These are phyloP conservation scores for Metopolophium dirhodum DNA, from an alignment of 1,140 invertebrate genomes.

Conservation along the genomic window DNA sequence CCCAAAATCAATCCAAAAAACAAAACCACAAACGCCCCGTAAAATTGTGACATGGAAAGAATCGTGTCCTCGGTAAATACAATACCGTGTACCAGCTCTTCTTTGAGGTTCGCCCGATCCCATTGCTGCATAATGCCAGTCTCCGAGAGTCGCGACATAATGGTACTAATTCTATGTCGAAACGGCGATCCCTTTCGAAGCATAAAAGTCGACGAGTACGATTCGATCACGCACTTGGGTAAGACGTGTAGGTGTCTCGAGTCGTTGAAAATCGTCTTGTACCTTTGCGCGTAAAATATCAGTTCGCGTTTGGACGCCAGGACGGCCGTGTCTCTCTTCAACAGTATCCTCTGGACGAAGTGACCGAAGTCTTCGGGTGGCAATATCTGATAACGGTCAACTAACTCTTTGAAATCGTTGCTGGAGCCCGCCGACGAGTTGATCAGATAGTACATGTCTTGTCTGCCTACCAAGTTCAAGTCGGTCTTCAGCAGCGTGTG, in stretches of 20 bases:
- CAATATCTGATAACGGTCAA: conserved; percentile 59
- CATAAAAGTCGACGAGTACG: conserved; percentile 59
- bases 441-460: conserved; percentile 61
- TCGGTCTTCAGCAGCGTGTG: conserved; percentile 58
- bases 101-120: conserved; percentile 45
- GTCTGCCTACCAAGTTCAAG: conserved; percentile 59
- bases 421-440: conserved; percentile 60
- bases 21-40: conserved; percentile 56
- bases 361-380: conserved; percentile 59
- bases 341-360: conserved; percentile 58
- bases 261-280: conserved; percentile 51
- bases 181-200: conserved; percentile 59
- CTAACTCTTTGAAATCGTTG: conserved; percentile 57
- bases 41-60: conserved; percentile 54
- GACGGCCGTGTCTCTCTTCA: conserved; percentile 59
- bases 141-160: conserved; percentile 59
- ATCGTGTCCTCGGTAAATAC: conserved; percentile 47
- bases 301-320: conserved; percentile 60
- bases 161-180: conserved; percentile 57
- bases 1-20: conserved; percentile 46
- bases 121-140: conserved; percentile 59
- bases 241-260: conserved; percentile 57
- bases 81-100: conserved; percentile 31
- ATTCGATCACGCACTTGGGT: conserved; percentile 59
- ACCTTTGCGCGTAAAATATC: conserved; percentile 56